These are phyloP conservation scores for Notodonta dromedarius DNA, from an alignment of 2,888 invertebrate species.

Conservation along the genomic window DNA sequence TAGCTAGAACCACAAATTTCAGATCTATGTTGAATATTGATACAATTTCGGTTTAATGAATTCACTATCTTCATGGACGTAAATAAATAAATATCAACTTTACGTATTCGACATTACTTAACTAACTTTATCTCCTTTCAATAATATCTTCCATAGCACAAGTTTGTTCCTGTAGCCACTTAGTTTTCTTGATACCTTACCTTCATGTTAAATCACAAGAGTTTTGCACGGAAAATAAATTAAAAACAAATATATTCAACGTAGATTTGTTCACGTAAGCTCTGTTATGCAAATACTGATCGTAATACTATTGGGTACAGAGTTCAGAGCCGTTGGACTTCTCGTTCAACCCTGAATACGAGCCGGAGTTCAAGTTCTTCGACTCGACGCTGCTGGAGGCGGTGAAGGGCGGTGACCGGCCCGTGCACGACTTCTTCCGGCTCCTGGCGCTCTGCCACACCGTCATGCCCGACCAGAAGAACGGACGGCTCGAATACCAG, in stretches of 20 bases:
- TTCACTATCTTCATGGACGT: too few relatives aligned
- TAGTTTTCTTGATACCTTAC: too few relatives aligned
- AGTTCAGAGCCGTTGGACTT: constrained; percentile 93
- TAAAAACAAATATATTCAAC: constrained; percentile 10
- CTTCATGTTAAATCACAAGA: too few relatives aligned
- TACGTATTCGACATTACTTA: too few relatives aligned
- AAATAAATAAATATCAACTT: too few relatives aligned
- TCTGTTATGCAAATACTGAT: neutral
- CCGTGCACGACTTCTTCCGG: constrained; percentile 95
- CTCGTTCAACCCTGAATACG: constrained; percentile 96
- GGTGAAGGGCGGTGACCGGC: constrained; percentile 88
- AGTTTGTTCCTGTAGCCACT: too few relatives aligned
- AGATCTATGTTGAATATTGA: constrained; percentile 40
- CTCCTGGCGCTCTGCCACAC: constrained; percentile 98
- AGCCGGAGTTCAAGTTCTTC: constrained; percentile 97
- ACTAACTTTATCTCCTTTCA: too few relatives aligned
- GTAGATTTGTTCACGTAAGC: constrained; percentile 26
- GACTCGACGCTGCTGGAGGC: constrained; percentile 94
- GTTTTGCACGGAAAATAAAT: neutral
- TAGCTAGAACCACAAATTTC: constrained; percentile 14
- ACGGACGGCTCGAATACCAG: constrained; percentile 92
- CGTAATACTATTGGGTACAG: constrained; percentile 69
- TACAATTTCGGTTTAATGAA: neutral
- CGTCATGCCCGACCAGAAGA: constrained; percentile 97
- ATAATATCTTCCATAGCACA: too few relatives aligned